Evolutionary conservation across 37 sponge, comb jelly and placozoan species (phyloP).

Genomic region (Spongilla lacustris): DNA sequence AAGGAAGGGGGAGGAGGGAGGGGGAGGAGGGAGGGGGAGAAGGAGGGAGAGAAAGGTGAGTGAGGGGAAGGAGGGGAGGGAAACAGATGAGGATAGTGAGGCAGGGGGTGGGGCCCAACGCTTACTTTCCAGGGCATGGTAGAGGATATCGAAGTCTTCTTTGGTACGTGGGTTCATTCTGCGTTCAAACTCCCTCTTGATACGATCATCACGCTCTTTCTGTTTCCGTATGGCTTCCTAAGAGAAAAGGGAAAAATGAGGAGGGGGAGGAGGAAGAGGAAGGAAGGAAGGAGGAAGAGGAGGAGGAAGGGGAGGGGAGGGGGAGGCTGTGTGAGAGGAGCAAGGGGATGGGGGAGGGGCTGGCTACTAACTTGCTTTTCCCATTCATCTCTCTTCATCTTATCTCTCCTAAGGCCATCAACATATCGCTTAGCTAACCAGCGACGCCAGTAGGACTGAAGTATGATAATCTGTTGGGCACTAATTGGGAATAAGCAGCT

Average conservation of each 20-base stretch:
- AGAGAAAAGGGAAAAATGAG: neutral
- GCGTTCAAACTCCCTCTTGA: slow-evolving; percentile 82
- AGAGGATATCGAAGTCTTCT: slow-evolving; percentile 94
- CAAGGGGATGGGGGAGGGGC: no score
- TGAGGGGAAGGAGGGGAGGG: neutral
- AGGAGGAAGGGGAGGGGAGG: neutral
- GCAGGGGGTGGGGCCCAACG: neutral
- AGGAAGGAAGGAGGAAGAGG: neutral
- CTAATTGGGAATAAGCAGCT: neutral
- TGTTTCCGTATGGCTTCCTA: slow-evolving; percentile 20
- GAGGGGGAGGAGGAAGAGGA: no score
- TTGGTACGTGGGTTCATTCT: slow-evolving; percentile 85
- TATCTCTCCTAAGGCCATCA: slow-evolving; percentile 57
- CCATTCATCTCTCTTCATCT: slow-evolving; percentile 58
- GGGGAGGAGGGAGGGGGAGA: neutral
- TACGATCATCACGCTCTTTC: slow-evolving; percentile 75
- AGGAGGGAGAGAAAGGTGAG: neutral
- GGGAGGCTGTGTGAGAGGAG: no score
- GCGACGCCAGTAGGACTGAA: slow-evolving; percentile 83
- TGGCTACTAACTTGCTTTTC: slow-evolving; percentile 10
- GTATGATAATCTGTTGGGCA: slow-evolving; percentile 70
- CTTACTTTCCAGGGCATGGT: slow-evolving; percentile 90
- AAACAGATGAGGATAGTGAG: neutral
- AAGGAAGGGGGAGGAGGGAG: neutral
- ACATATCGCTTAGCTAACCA: slow-evolving; percentile 86